Percentiles rank a stretch among this genome's conserved stretches.
Conservation (phyloP, 1,140 invertebrate species). For the Hormaphis cornu region DNA sequence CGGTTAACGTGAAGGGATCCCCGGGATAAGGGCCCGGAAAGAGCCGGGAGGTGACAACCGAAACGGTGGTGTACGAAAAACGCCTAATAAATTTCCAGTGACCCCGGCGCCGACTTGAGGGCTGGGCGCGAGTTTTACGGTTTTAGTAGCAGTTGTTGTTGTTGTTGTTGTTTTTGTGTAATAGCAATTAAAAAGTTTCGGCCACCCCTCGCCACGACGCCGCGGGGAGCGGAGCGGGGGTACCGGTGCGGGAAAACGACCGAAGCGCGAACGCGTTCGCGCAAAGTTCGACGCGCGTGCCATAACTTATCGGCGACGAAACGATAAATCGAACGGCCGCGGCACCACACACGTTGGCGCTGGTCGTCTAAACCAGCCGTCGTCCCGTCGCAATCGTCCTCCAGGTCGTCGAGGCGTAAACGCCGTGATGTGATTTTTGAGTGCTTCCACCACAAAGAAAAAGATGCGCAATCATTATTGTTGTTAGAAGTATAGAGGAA, state of each 20-base stretch:
- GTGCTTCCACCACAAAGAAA: too few relatives aligned
- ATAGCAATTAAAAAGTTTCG: conserved; percentile 13
- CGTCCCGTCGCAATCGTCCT: too few relatives aligned
- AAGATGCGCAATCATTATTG: too few relatives aligned
- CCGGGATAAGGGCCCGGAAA: too few relatives aligned
- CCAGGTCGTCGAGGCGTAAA: too few relatives aligned
- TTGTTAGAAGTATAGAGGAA: too few relatives aligned
- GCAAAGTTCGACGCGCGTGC: conserved; percentile 8
- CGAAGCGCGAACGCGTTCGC: conserved; percentile 3
- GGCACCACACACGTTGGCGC: background rate
- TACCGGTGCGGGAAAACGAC: background rate
- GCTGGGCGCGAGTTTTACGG: background rate
- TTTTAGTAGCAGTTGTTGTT: background rate
- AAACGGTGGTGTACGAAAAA: background rate
- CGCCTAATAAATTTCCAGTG: background rate
- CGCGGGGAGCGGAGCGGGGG: background rate
- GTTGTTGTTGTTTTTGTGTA: too few relatives aligned
- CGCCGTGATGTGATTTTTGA: too few relatives aligned
- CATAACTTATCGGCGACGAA: conserved; percentile 11
- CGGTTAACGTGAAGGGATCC: too few relatives aligned
- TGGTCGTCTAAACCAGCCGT: too few relatives aligned
- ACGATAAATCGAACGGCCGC: conserved; percentile 7
- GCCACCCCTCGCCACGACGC: background rate
- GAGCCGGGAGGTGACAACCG: background rate
- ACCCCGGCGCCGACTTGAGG: background rate